A percentile compares a stretch with the other conserved stretches of the same genome.
phyloP scores from a whole-genome alignment of 2,797 vertebrate species.

The Gallinago stenura region DNA sequence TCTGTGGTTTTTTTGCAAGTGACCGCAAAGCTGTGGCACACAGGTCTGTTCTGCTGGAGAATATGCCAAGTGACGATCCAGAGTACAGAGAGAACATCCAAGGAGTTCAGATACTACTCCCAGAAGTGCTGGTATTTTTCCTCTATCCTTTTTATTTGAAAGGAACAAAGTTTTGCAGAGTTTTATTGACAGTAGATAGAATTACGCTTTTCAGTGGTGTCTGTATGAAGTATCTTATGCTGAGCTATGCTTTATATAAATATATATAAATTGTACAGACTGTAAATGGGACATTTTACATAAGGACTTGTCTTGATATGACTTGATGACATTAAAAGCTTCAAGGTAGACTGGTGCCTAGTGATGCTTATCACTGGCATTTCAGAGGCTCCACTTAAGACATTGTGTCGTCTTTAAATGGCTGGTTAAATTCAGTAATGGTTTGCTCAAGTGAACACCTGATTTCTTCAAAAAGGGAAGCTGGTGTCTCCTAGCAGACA shows the following conservation, averaged over 20 bases:
- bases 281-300: conserved; percentile 18
- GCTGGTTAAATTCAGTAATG: background rate
- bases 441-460: background rate
- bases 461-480: background rate
- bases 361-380: conserved; percentile 39
- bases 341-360: conserved; percentile 54
- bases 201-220: background rate
- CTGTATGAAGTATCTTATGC: background rate
- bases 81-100: background rate
- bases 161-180: background rate
- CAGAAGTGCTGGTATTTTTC: background rate
- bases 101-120: background rate
- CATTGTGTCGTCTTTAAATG: background rate
- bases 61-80: background rate
- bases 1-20: background rate
- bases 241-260: background rate
- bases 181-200: background rate
- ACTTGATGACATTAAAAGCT: conserved; percentile 7
- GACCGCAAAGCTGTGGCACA: background rate
- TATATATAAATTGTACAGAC: background rate
- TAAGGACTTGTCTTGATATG: background rate
- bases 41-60: background rate
- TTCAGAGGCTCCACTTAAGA: conserved; percentile 9
- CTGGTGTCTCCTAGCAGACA: background rate
- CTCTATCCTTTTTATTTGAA: background rate